Base-by-base conservation (phyloP, 2,113 vertebrate genomes). In the Periophthalmus modestus region DNA sequence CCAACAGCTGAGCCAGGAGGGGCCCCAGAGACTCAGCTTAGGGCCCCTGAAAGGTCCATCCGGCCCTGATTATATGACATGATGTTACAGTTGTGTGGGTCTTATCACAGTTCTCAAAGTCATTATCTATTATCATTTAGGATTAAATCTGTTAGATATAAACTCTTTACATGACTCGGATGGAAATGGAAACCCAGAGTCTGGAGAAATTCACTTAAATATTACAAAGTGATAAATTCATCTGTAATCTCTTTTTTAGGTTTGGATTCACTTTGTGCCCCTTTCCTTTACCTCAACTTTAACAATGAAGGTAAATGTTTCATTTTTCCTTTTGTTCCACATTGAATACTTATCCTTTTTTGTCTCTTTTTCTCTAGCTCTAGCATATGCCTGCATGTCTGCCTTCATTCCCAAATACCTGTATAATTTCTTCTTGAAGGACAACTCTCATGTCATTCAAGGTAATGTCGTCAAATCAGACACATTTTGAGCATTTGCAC, bases 371-470 rank as follows among this genome's bases (percentile, higher is more conserved):
- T 59, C 23, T 15, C 57, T 79, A 99, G 98, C 97, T 18, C 91
- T 99, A 78, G 98, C 97, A 0, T 99, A 98, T 77, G 95, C 98
- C 2, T 99, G 98, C 75, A 99, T 99, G 98, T 99, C 97, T 81
- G 96, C 98, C 81, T 99, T 99, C 90, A 99, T 99, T 82, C 97
- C 98, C 5, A 99, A 99, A 89, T 99, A 99, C 85, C 92, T 99
- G 66, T 99, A 97, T 92, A 98, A 99, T 90, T 99, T 99, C 88
- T 99, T 99, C 87, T 88, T 99, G 78, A 99, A 99, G 93, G 98
- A 99, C 92, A 99, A 99, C 91, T 99, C 98, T 43, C 97, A 99
- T 54, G 97, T 99, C 77, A 99, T 99, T 84, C 98, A 99, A 95
- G 98, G 98, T 99, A 89, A 94, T 93, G 13, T 28, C 7, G 21